Conservation (phyloP, 2,113 vertebrate genomes). For the Etheostoma cragini region DNA sequence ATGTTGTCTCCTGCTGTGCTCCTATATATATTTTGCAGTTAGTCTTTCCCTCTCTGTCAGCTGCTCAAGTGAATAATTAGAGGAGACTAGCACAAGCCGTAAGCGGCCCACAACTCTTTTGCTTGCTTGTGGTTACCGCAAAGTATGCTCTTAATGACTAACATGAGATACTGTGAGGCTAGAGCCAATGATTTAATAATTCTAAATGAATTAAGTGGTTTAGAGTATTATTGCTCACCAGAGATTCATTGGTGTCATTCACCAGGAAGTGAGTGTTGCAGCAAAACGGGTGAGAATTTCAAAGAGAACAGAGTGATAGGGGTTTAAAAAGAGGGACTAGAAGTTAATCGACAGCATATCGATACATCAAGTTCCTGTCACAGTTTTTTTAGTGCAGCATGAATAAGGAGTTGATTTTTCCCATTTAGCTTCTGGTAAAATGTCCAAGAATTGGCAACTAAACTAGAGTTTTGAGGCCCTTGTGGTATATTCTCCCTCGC, state of each 20-base stretch:
- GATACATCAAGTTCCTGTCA: neutral
- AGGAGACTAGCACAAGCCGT: conserved; percentile 27
- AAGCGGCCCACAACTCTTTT: neutral
- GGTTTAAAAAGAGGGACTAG: neutral
- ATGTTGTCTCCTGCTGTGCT: neutral
- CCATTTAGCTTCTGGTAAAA: neutral
- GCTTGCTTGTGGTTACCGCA: neutral
- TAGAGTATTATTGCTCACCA: neutral
- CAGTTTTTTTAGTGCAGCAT: neutral
- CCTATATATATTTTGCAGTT: neutral
- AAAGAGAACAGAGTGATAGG: neutral
- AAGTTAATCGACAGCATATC: neutral
- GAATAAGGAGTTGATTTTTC: neutral
- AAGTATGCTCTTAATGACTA: conserved; percentile 29
- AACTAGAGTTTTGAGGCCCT: neutral
- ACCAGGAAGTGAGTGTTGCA: conserved; percentile 29
- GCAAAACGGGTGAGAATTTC: conserved; percentile 14
- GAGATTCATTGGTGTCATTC: conserved; percentile 31
- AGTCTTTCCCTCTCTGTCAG: neutral
- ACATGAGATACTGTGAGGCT: conserved; percentile 10
- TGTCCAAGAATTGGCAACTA: neutral
- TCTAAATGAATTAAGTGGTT: conserved; percentile 27
- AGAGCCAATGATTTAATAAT: conserved; percentile 16
- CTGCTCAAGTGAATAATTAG: conserved; percentile 23
- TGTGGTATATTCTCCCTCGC: neutral